Evolutionary conservation across 1,140 invertebrate species (phyloP), one percentile per base, ranked within the genome.

Genomic region (Oryctes rhinoceros): DNA sequence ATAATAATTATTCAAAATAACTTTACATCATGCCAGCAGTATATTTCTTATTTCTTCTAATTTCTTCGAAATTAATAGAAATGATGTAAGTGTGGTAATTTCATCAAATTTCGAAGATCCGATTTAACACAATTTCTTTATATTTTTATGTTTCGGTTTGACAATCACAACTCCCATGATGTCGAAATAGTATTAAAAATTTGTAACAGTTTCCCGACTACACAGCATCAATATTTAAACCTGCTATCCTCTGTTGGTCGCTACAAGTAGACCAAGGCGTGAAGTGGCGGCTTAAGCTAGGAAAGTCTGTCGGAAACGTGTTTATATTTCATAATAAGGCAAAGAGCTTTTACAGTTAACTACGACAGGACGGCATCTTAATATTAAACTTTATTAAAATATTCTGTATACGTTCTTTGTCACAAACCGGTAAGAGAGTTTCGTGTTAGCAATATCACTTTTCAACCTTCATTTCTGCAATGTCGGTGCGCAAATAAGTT

Each of bases 321-420:
- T 71, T 71, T 71, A 71, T 71, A 35, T 71, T 71, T 71, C 24
- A 71, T 71, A 71, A 71, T 71, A 71, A 35, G 35, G 65, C 24
- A 18, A 59, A 53, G 49, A 53, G 49, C 49, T 18, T 59, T 59
- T 59, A 59, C 53, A 6, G 53, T 59, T 59, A 59, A 59, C 53
- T 59, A 15, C 53, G 53, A 59, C 53, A 35, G 65, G 65, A 71
- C 65, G 30, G 35, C 1, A 71, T 71, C 65, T 71, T 30, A 71
- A 71, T 71, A 35, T 71, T 71, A 71, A 71, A 71, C 35, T 71
- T 71, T 71, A 71, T 71, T 71, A 71, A 71, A 71, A 71, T 71
- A 71, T 71, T 59, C 53, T 59, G 53, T 18, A 59, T n/a, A 18
- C 53, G 53, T 59, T 59, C 53, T 59, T 18, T 59, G 53, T 59